Conservation (phyloP, 1,140 invertebrate species). For the Conus ventricosus region DNA sequence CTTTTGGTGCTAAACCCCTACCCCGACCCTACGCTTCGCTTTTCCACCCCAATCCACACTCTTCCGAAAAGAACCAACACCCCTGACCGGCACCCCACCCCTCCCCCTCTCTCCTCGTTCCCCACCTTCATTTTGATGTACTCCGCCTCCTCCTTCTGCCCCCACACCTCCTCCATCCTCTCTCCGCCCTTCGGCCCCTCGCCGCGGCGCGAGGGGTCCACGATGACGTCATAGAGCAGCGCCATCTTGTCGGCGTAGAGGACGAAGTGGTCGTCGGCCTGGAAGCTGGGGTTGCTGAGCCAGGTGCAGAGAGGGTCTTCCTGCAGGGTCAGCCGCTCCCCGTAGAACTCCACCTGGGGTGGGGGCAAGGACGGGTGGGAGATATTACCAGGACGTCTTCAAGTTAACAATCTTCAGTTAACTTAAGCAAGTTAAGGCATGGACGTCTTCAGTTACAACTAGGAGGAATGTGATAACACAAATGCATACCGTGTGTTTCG, state of each 20-base stretch:
- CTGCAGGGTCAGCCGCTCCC: background rate
- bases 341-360: constrained; percentile 26
- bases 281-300: constrained; percentile 25
- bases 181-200: constrained; percentile 59
- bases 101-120: too few relatives aligned
- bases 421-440: background rate
- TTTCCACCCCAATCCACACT: too few relatives aligned
- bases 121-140: constrained; percentile 47
- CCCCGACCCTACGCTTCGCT: too few relatives aligned
- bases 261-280: constrained; percentile 41
- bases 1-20: too few relatives aligned
- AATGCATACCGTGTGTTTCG: background rate
- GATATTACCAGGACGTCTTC: too few relatives aligned
- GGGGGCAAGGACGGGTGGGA: too few relatives aligned
- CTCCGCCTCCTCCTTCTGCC: constrained; percentile 61
- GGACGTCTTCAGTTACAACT: background rate
- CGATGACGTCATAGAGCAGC: constrained; percentile 42
- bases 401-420: too few relatives aligned
- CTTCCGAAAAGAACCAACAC: too few relatives aligned
- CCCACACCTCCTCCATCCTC: constrained; percentile 52
- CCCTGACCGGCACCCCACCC: too few relatives aligned
- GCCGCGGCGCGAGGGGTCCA: constrained; percentile 38
- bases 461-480: background rate
- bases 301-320: constrained; percentile 34
- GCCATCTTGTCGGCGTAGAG: constrained; percentile 50